Conservation (phyloP, 1,140 invertebrate genomes). For the Marisa cornuarietis region DNA sequence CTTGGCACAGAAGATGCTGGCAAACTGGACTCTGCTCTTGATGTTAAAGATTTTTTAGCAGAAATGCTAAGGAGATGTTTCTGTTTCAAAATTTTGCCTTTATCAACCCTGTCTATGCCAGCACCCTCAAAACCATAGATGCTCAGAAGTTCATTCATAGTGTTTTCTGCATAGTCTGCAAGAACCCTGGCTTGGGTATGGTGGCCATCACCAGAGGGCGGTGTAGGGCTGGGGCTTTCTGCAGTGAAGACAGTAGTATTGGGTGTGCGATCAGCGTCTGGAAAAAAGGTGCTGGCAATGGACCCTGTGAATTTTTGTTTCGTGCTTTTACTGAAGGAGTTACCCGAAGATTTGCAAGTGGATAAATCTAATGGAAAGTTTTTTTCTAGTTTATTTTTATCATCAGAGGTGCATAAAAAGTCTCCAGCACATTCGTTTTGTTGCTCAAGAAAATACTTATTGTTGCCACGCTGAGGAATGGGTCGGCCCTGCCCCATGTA, state of each 20-base stretch:
- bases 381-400: no score
- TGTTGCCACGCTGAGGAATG: no score
- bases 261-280: no score
- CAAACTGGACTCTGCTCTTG: neutral
- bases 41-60: neutral
- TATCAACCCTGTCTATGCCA: neutral
- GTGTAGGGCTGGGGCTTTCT: neutral
- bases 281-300: no score
- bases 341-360: constrained; percentile 19
- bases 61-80: neutral
- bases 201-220: neutral
- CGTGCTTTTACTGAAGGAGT: neutral
- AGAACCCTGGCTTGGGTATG: constrained; percentile 53
- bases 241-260: no score
- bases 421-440: no score
- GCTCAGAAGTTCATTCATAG: constrained; percentile 78
- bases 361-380: constrained; percentile 42
- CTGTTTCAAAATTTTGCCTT: neutral
- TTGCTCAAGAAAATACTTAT: constrained; percentile 12
- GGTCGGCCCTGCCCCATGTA: no score
- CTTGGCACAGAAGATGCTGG: neutral
- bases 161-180: constrained; percentile 78
- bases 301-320: no score
- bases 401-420: no score
- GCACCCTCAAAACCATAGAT: constrained; percentile 71